These are phyloP conservation scores for Petrocephalus schoutedeni DNA, from an alignment of 2,797 vertebrate species.

Conservation along the genomic window DNA sequence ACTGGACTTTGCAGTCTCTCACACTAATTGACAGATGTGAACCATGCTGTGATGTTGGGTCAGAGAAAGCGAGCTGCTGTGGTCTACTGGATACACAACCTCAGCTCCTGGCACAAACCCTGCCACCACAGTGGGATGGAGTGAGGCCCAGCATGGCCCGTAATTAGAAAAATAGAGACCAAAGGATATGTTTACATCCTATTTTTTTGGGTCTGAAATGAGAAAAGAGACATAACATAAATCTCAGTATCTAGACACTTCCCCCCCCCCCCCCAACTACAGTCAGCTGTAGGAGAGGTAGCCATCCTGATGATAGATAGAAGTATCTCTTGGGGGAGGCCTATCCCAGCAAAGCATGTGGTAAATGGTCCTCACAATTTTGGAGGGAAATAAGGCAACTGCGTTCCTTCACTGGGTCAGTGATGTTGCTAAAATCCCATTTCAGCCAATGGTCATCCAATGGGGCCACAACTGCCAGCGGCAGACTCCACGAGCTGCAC, in stretches of 20 bases:
- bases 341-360: neutral
- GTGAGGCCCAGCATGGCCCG: neutral
- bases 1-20: neutral
- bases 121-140: neutral
- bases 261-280: neutral
- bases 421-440: neutral
- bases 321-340: neutral
- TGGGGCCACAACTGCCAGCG: neutral
- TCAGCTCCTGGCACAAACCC: neutral
- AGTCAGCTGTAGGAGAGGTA: conserved; percentile 2
- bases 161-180: neutral
- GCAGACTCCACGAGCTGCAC: neutral
- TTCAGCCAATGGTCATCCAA: neutral
- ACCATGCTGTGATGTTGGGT: neutral
- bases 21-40: neutral
- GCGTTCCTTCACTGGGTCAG: neutral
- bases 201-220: neutral
- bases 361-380: neutral
- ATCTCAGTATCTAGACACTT: conserved; percentile 9
- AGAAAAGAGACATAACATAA: neutral
- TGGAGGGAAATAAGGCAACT: neutral
- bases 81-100: neutral
- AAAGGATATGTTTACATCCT: conserved; percentile 19
- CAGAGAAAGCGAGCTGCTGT: neutral
- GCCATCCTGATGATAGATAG: neutral